Evolutionary conservation across 2,888 invertebrate species (phyloP).

Genomic region (Eulithis prunata): DNA sequence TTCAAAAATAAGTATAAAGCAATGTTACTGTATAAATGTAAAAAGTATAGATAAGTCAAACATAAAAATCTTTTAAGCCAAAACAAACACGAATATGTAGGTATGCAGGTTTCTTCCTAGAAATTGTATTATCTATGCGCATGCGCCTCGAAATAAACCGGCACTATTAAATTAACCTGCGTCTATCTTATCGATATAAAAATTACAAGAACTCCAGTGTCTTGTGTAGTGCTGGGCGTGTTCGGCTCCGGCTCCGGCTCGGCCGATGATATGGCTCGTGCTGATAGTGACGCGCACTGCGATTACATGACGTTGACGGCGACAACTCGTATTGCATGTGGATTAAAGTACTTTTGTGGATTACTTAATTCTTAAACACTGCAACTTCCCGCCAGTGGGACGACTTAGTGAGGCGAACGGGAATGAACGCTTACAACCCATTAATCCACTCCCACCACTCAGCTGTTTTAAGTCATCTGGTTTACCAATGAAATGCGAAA

Average conservation of each 20-base stretch:
- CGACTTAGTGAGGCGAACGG: too few species aligned
- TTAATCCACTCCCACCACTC: too few species aligned
- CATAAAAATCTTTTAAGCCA: slow-evolving; percentile 7
- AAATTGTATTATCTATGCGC: slow-evolving; percentile 11
- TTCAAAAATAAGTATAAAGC: too few species aligned
- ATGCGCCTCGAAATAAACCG: slow-evolving; percentile 25
- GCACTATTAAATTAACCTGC: slow-evolving; percentile 34
- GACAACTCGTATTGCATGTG: too few species aligned
- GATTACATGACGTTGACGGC: too few species aligned
- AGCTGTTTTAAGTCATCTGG: too few species aligned
- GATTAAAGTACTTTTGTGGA: too few species aligned
- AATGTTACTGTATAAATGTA: not conserved
- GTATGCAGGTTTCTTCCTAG: slow-evolving; percentile 19
- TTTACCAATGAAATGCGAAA: too few species aligned
- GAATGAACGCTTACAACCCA: too few species aligned
- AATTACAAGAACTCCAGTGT: slow-evolving; percentile 29
- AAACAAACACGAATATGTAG: slow-evolving; percentile 16
- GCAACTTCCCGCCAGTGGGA: too few species aligned
- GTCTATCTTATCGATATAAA: slow-evolving; percentile 36
- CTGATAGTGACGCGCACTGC: too few species aligned
- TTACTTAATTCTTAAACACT: too few species aligned
- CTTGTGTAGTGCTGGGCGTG: slow-evolving; percentile 1
- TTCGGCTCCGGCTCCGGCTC: not conserved
- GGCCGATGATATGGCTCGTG: not conserved
- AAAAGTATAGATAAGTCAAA: not conserved